Evolutionary conservation across 2,113 vertebrate genomes (phyloP), one percentile per base, ranked within the genome.

Genomic region (Paradisaea rubra): DNA sequence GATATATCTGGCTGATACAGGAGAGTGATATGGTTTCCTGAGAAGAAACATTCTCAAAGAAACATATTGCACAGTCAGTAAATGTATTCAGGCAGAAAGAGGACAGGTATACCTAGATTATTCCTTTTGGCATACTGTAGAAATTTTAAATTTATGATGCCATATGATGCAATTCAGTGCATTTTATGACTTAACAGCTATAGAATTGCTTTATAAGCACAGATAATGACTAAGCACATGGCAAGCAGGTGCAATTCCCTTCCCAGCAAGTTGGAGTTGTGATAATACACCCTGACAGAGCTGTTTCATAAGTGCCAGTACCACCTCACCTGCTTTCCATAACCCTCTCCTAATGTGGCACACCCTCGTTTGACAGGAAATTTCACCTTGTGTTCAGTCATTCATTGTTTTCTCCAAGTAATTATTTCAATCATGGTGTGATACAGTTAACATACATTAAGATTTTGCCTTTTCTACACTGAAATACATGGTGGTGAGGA

Each of bases 301-400:
- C 82, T 86, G 60, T 91, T 90, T 78, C 72, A 25, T 81, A 89
- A 93, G 54, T 31, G 69, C 81, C 74, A 65, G 27, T 17, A 44
- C 54, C 44, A 64, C 87, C 79, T 89, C 72, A 50, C 56, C 86
- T 89, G n/a, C 57, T 63, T 71, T 94, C 70, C 91, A 91, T 61
- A 85, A 5, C 31, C 42, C n/a, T 87, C 37, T 61, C 53, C 35
- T 93, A 49, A 42, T 6, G 41, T 27, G 84, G 24, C 86, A 89
- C 96, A 50, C 91, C 94, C 93, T 89, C 93, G 61, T 89, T 96
- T 92, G 93, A 81, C 80, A 61, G 83, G 90, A 96, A 95, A 82
- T 64, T 61, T 47, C 82, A 81, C 44, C 31, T 33, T 45, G 14
- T 25, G 22, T 73, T 82, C 85, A 77, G 22, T 41, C 71, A 49